Base-by-base conservation (phyloP, 1,140 invertebrate species). In the Drosophila kanapiae region DNA sequence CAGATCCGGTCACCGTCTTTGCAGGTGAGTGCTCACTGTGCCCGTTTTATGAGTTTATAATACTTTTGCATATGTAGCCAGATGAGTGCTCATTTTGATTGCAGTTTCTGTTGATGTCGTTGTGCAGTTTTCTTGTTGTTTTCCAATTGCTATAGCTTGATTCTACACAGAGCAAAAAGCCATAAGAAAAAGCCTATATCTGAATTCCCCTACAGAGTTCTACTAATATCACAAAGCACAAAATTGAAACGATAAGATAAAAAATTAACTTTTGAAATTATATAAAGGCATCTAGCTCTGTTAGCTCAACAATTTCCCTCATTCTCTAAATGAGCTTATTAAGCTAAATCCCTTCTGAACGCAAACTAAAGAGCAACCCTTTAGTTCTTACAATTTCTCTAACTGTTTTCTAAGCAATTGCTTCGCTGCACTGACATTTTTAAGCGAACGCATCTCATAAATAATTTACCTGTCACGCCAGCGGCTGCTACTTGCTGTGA, bases 401-500 rank as follows among this genome's bases (percentile, higher is more conserved):
- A 18, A 38, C 4, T 38, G 53, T 38, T 1, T 45, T 67, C 43
- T 35, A 10, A 56, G 23, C 42, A 48, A 40, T 71, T 53, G 38
- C 47, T 71, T 43, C 54, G 40, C 65, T 42, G 47, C 65, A 56
- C 70, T 75, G 84, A 80, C 80, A 80, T 74, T 64, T 82, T 74
- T 83, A 54, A 61, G 78, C 72, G 40, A 49, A 75, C 64, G 81
- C 81, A 88, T 90, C 85, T 72, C 71, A 64, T 40, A 31, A 54
- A 72, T 86, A 86, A 82, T 91, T 82, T 74, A 70, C 54, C 33
- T 63, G 85, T 67, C 60, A 69, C 47, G 82, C 45, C 47, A 31
- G 33, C 40, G 14, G 35, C 33, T 43, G 35, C 27, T 62, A 27
- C 23, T 53, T 65, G 33, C 51, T 58, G 42, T 29, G 62, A 51